Evolutionary conservation across 2,888 invertebrate genomes (phyloP), one percentile per base, ranked within the genome.

Genomic region (Stenodema calcarata): DNA sequence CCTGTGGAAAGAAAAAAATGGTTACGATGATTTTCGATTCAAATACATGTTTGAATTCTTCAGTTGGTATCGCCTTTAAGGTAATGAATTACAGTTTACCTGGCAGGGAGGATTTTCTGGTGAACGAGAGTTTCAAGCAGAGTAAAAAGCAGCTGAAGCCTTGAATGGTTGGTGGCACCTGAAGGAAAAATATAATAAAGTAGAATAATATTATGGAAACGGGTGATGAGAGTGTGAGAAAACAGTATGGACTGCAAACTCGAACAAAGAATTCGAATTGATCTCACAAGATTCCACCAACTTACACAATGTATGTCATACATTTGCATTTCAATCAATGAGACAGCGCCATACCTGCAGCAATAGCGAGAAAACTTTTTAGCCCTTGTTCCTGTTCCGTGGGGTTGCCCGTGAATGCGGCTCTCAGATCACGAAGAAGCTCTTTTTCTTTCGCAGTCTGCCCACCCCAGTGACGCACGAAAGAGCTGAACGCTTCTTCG

Each of bases 401-500:
- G 50, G 93, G 92, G 44, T 87, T 94, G 69, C 93, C 93, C 35
- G 93, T 92, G 91, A 97, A 94, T 0, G 94, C 93, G 18, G 92
- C 92, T 86, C 94, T 94, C 47, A 98, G 91, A 88, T 94, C 95
- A 88, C 94, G 94, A 89, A 95, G 94, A 91, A 95, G 95, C 89
- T 95, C 94, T 88, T 92, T 92, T 90, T 96, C 95, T 87, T 93
- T 93, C 82, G 94, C 94, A 7, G 35, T n/a, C 9, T 82, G 30
- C 23, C 94, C 93, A 9, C 86, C 85, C 89, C 95, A 94, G 90
- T 97, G 95, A 0, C 97, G 95, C 87, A 98, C 93, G 89, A 96
- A 96, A 89, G 96, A 96, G 90, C 96, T 96, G 90, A 98, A 98
- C 0, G 97, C 96, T 91, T 97, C 96, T 90, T 97, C 97, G 44